Evolutionary conservation across 2,113 vertebrate species (phyloP), one percentile per base, ranked within the genome.

Genomic region (Callochromis pleurospilus): DNA sequence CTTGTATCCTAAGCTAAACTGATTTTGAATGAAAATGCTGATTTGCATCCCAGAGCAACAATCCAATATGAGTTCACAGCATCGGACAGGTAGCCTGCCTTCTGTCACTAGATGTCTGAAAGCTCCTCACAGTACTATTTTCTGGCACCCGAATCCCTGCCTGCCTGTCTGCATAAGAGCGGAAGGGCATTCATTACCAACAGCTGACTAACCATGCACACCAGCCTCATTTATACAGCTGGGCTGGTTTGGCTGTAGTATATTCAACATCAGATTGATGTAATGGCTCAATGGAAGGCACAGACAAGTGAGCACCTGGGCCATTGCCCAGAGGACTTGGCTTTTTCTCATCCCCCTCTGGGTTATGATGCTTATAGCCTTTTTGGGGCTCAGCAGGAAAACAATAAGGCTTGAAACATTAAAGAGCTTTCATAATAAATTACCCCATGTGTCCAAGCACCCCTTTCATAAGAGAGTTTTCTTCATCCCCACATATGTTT

Each of bases 291-390:
- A 79, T 88, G 88, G 91, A 84, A 86, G 70, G 26, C 73, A 19
- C 58, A 81, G 84, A 84, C 87, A 60, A 89, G 86, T 79, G 73
- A 91, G 82, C 91, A 91, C 90, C 92, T 92, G 93, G 89, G 87
- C 53, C 26, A 38, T 9, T 79, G 87, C 86, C 90, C 80, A 81
- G 79, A 89, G 81, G 77, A 89, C 79, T 85, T 68, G 51, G 60
- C 79, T 42, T 81, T 62, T 73, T 38, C 79, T 84, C 84, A 51
- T 82, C 88, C 84, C 51, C 62, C 91, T 81, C 31, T 80, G 87
- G 83, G 88, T 83, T 85, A 62, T 38, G 79, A 86, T 75, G 90
- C 86, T 89, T 36, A 89, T 29, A 83, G 86, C 70, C 73, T 81
- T 70, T 79, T 91, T 83, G 60, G 36, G 60, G 42, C 86, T 81